Evolutionary conservation across 2,797 vertebrate species (phyloP), one percentile per base, ranked within the genome.

Genomic region (Sylvilagus floridanus): DNA sequence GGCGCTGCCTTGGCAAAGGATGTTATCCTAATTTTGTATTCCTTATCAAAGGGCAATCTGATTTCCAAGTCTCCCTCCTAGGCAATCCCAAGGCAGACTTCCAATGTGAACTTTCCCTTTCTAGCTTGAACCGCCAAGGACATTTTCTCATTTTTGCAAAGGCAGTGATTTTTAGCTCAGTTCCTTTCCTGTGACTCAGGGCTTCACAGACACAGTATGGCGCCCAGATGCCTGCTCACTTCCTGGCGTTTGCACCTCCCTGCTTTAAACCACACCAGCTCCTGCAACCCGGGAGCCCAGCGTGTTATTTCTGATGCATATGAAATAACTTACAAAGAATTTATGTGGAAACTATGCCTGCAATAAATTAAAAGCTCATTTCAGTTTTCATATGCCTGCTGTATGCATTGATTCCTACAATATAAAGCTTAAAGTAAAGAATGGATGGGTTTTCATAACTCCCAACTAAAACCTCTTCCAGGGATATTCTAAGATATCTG

Each of bases 321-420:
- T 85, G 96, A 96, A 96, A 95, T 82, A 96, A 96, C 73, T 62
- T 66, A 84, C 91, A 81, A 95, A 86, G 97, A 94, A 83, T 95
- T 87, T 91, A 95, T 94, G 84, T 94, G 95, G 89, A 95, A 85
- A 97, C 26, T 32, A 54, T 85, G 91, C 92, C 94, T 92, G 93
- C 47, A 82, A 78, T 94, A 88, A 97, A 93, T 93, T 71, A 94
- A 84, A 95, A 68, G n/a, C 77, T 90, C 76, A 37, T 73, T 93
- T 82, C 68, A 19, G 62, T 92, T 93, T 94, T 90, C 42, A 37
- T 26, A 71, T 50, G 81, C 63, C 83, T 35, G 65, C 52, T 83
- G 69, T 47, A n/a, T 71, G 84, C 83, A 87, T 83, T 91, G 79
- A 86, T 66, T 60, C 47, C 76, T 89, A 75, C 95, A 95, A 93